Conservation (phyloP, 2,113 vertebrate genomes). For the Oreochromis aureus region DNA sequence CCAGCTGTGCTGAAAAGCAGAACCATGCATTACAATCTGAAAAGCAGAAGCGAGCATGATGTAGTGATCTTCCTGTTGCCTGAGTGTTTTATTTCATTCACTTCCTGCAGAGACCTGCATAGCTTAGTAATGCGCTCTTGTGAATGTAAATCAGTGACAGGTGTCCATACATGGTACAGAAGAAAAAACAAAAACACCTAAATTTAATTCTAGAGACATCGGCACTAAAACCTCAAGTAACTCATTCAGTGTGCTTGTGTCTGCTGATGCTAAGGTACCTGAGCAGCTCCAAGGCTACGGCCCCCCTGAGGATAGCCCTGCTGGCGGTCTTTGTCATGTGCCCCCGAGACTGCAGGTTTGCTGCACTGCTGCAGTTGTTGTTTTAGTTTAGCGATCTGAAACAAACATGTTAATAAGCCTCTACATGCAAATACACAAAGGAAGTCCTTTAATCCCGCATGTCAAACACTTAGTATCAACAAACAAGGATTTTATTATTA, state of each 20-base stretch:
- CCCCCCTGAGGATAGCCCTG: conserved; percentile 65
- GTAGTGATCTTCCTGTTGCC: conserved; percentile 62
- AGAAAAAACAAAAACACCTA: neutral
- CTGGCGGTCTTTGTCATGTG: conserved; percentile 74
- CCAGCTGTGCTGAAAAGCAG: conserved; percentile 46
- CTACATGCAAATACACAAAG: neutral
- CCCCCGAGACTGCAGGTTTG: conserved; percentile 70
- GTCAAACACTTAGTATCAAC: neutral
- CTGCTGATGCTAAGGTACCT: conserved; percentile 32
- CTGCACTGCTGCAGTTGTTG: conserved; percentile 80
- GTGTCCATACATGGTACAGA: neutral
- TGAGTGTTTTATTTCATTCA: conserved; percentile 40
- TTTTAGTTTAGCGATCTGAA: conserved; percentile 81
- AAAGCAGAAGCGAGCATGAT: conserved; percentile 50
- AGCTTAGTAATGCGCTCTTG: neutral
- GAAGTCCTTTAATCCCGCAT: neutral
- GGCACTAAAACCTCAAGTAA: neutral
- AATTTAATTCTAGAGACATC: neutral
- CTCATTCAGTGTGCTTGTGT: neutral
- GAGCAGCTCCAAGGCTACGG: conserved; percentile 54
- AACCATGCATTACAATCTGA: neutral
- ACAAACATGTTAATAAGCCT: conserved; percentile 1
- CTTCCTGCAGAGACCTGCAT: conserved; percentile 39
- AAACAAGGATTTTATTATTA: neutral
- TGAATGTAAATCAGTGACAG: neutral